Evolutionary conservation across 2,888 invertebrate genomes (phyloP), one percentile per base, ranked within the genome.

Genomic region (Agonopterix subpropinquella): DNA sequence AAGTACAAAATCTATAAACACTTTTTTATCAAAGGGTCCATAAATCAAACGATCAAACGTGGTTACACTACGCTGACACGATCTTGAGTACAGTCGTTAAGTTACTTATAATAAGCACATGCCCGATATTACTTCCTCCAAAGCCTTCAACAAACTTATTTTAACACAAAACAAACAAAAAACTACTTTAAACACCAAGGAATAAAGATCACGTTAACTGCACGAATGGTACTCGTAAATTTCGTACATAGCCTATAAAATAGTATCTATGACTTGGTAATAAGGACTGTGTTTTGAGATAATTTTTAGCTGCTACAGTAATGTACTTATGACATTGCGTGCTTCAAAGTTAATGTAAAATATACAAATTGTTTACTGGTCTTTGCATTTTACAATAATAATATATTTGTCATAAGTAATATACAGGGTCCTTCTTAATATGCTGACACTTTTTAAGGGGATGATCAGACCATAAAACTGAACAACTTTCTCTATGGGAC

Each of bases 101-200:
- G 71, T 73, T 66, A 68, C 68, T 67, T 70, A 70, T 79, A 79
- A 78, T 77, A 77, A 73, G 73, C 70, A 73, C 68, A 70, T 71
- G 70, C 65, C 67, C 65, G 67, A 76, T 68, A 72, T 75, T 73
- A 73, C 77, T 81, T 81, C 80, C 80, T 78, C 67, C 57, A 63
- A 67, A 68, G 56, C 58, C 55, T 49, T 46, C 45, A 50, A 50
- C 48, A 54, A 61, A 54, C 49, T 53, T 48, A 49, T 46, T n/a
- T 13, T 42, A n/a, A 42, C 42, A 8, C 11, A 39, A 9, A 39
- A n/a, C 39, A 9, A 39, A 9, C 10, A 3, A 39, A 39, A 39
- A 39, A n/a, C 39, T 4, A 9, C 39, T 39, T 39, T 39, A 39
- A 39, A 28, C 28, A 28, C 28, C 7, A 1, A 28, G 28, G 28